A percentile compares a stretch with the other conserved stretches of the same genome.
Evolutionary conservation across 2,888 invertebrate genomes (phyloP).

Genomic region (Leptopilina syphax): DNA sequence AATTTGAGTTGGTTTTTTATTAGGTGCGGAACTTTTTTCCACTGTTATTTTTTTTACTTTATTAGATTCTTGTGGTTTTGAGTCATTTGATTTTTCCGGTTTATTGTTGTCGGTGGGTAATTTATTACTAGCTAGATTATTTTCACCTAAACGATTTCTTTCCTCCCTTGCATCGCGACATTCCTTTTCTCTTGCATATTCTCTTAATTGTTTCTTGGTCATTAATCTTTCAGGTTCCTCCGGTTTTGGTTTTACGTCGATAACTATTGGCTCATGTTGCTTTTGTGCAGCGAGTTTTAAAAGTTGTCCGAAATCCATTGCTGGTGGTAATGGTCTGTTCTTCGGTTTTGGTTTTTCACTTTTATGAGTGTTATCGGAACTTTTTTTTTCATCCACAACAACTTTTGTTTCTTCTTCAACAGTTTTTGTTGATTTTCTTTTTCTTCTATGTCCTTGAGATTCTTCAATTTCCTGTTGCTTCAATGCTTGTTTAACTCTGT

Average conservation of each 20-base stretch:
- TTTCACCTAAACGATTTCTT: conserved; percentile 57
- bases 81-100: conserved; percentile 9
- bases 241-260: conserved; percentile 78
- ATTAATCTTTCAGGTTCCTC: conserved; percentile 83
- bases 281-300: conserved; percentile 90
- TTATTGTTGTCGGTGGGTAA: conserved; percentile 73
- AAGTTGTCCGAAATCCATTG: conserved; percentile 87
- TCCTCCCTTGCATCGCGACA: conserved; percentile 79
- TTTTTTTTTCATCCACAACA: conserved; percentile 69
- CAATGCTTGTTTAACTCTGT: conserved; percentile 88
- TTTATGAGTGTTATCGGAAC: conserved; percentile 75
- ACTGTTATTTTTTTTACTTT: not conserved
- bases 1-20: conserved; percentile 4
- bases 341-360: conserved; percentile 79
- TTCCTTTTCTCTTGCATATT: conserved; percentile 85
- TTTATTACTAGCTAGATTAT: conserved; percentile 72
- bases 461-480: conserved; percentile 85
- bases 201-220: conserved; percentile 88
- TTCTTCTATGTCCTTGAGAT: conserved; percentile 82
- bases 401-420: conserved; percentile 73
- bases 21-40: not conserved
- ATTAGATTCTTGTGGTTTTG: not conserved
- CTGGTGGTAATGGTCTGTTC: conserved; percentile 83
- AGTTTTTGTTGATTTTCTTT: conserved; percentile 77
- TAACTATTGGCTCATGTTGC: conserved; percentile 86